These are phyloP conservation scores for Campylomormyrus numenius DNA, from an alignment of 2,113 vertebrate genomes.

Conservation along the genomic window DNA sequence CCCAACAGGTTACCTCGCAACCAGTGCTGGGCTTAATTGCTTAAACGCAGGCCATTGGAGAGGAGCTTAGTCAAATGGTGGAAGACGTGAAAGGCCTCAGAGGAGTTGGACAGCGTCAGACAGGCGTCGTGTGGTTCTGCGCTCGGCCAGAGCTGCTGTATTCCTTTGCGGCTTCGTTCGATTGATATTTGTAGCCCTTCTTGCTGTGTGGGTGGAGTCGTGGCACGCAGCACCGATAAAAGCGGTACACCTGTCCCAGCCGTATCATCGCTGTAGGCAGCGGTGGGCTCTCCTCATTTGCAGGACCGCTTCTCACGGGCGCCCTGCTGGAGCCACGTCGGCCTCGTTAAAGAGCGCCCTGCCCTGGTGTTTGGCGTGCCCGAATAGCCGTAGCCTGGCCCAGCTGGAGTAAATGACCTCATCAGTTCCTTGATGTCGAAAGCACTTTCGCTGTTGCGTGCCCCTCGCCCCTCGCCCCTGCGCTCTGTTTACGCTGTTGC, in stretches of 20 bases:
- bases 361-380: too few species aligned
- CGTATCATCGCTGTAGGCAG: not conserved
- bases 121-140: not conserved
- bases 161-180: not conserved
- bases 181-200: not conserved
- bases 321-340: conserved; percentile 39
- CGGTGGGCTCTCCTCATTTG: not conserved
- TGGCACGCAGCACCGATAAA: not conserved
- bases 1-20: not conserved
- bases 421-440: conserved; percentile 16
- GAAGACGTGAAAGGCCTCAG: not conserved
- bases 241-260: not conserved
- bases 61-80: not conserved
- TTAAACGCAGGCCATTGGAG: not conserved
- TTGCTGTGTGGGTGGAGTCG: not conserved
- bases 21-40: not conserved
- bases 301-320: conserved; percentile 35
- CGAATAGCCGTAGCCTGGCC: conserved; percentile 47
- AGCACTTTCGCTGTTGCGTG: not conserved
- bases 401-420: conserved; percentile 62
- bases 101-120: not conserved
- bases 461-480: not conserved
- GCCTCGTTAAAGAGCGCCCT: conserved; percentile 46
- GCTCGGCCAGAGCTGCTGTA: not conserved
- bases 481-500: not conserved